Percentiles rank a stretch among this genome's conserved stretches.
Conservation (phyloP, 2,113 vertebrate species). For the Pungitius pungitius region DNA sequence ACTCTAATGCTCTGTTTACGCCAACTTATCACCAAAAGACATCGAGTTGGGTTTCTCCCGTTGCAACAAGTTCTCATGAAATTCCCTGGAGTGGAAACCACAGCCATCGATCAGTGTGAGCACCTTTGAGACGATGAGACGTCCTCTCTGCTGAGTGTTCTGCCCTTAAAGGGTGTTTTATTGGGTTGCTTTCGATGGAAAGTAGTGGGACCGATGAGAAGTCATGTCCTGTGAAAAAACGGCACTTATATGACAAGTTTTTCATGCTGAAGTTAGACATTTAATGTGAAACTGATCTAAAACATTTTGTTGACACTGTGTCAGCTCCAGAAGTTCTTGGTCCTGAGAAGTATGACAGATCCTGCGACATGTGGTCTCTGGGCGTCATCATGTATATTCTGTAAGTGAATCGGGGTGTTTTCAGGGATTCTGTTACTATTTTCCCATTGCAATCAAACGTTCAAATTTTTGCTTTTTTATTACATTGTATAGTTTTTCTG, state of each 20-base stretch:
- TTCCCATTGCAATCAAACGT: background rate
- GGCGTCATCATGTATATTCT: slow-evolving; percentile 76
- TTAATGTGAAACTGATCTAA: slow-evolving; percentile 5
- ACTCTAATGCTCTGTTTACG: background rate
- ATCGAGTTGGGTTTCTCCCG: background rate
- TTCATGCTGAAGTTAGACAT: background rate
- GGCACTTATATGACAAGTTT: background rate
- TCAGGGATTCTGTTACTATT: background rate
- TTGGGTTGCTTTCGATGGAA: background rate
- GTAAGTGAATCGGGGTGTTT: slow-evolving; percentile 85
- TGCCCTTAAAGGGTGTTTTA: background rate
- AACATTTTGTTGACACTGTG: slow-evolving; percentile 74
- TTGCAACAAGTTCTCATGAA: no score
- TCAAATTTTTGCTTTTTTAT: no score
- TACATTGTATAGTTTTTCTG: background rate
- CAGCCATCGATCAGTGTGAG: no score
- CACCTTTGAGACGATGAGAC: no score
- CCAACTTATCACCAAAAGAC: no score
- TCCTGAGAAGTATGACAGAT: slow-evolving; percentile 33
- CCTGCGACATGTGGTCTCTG: slow-evolving; percentile 37
- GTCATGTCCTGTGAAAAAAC: background rate
- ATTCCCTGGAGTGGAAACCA: background rate
- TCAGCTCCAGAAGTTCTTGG: slow-evolving; percentile 39
- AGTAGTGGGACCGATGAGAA: background rate
- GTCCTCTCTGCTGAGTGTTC: no score